Evolutionary conservation across 2,797 vertebrate species (phyloP).

Genomic region (Parambassis ranga): DNA sequence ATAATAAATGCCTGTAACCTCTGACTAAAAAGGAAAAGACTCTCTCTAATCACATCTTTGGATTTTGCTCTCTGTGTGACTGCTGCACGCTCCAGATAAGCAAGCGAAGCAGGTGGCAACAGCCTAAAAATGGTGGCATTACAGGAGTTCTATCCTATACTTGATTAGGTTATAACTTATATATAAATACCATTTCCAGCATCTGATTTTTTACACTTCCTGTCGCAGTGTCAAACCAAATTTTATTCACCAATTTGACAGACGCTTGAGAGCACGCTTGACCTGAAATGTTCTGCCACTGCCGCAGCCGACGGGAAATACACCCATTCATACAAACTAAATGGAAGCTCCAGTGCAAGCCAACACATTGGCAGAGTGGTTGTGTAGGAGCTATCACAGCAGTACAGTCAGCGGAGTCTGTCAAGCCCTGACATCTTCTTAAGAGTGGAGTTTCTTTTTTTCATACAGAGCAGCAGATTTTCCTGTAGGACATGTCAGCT

Average conservation of each 20-base stretch:
- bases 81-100: background rate
- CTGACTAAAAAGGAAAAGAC: too few relatives aligned
- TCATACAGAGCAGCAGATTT: background rate
- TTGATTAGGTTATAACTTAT: background rate
- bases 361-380: background rate
- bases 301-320: constrained; percentile 8
- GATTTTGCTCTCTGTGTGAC: background rate
- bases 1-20: background rate
- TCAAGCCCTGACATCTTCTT: constrained; percentile 15
- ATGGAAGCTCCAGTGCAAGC: background rate
- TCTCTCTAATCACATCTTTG: background rate
- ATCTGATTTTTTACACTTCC: background rate
- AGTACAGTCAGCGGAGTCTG: constrained; percentile 5
- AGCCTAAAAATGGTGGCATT: background rate
- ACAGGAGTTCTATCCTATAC: background rate
- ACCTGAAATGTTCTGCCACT: constrained; percentile 15
- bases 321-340: constrained; percentile 19
- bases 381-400: background rate
- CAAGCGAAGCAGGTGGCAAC: background rate
- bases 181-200: background rate
- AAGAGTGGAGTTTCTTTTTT: background rate
- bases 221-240: background rate
- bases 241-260: constrained; percentile 7
- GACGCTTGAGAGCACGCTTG: background rate
- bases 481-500: background rate